Conservation (phyloP, 2,888 invertebrate species). For the Fissipunctia ypsillon region DNA sequence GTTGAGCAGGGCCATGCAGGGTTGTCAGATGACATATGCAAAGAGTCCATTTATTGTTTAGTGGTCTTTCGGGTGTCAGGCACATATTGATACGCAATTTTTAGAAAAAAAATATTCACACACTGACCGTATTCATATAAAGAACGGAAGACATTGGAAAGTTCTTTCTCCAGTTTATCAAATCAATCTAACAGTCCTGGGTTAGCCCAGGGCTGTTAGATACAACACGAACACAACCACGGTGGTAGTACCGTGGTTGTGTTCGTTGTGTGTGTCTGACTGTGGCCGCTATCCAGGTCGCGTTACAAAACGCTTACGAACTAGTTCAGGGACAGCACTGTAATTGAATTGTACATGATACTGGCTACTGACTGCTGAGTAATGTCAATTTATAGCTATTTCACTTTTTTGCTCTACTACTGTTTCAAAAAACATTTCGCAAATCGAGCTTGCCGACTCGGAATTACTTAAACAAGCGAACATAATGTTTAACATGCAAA, state of each 20-base stretch:
- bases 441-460: conserved; percentile 12
- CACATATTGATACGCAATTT: neutral
- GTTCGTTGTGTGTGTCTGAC: conserved; percentile 65
- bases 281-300: conserved; percentile 83
- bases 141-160: neutral
- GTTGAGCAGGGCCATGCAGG: neutral
- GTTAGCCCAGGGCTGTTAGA: neutral
- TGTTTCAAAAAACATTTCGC: conserved; percentile 29
- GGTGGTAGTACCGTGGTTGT: conserved; percentile 33
- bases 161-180: neutral
- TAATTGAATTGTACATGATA: conserved; percentile 83
- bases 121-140: neutral
- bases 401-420: conserved; percentile 37
- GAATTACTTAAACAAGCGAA: conserved; percentile 22
- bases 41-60: neutral
- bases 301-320: conserved; percentile 84
- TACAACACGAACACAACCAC: no score
- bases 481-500: conserved; percentile 33
- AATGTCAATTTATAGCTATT: conserved; percentile 61
- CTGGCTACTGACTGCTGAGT: conserved; percentile 67
- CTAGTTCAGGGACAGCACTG: conserved; percentile 86
- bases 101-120: no score
- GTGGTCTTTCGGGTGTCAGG: neutral
- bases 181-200: conserved; percentile 35
- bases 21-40: conserved; percentile 1